Evolutionary conservation across 2,888 invertebrate species (phyloP).

Genomic region (Agrotis segetum): DNA sequence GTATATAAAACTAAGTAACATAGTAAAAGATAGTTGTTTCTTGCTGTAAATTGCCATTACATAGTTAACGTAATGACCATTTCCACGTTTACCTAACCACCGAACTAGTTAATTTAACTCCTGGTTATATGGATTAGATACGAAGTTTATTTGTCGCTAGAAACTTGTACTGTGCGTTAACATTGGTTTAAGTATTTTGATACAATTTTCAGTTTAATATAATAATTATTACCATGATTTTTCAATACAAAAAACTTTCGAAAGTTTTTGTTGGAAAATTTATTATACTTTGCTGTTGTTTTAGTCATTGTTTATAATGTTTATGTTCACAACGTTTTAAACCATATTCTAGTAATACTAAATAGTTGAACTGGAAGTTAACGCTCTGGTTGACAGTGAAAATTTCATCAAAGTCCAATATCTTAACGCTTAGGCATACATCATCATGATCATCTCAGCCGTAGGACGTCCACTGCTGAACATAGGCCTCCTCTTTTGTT

Average conservation of each 20-base stretch:
- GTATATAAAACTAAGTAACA: constrained; percentile 50
- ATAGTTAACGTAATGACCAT: constrained; percentile 59
- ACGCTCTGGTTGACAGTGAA: neutral
- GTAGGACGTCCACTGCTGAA: too few relatives aligned
- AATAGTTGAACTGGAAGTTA: neutral
- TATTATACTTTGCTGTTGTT: neutral
- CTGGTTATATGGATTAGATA: constrained; percentile 29
- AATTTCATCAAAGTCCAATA: neutral
- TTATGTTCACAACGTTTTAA: neutral
- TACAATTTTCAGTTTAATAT: neutral
- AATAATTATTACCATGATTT: neutral
- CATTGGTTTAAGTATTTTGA: neutral
- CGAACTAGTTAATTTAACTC: constrained; percentile 43
- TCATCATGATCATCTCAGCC: too few relatives aligned
- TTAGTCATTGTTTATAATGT: neutral
- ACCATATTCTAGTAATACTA: neutral
- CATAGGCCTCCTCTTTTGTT: too few relatives aligned
- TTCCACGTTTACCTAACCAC: constrained; percentile 53
- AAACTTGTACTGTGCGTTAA: neutral
- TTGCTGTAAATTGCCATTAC: constrained; percentile 58
- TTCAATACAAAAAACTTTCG: too few relatives aligned
- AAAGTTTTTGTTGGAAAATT: too few relatives aligned
- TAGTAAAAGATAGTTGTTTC: constrained; percentile 47
- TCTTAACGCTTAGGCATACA: too few relatives aligned
- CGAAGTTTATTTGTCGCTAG: constrained; percentile 17